Percentiles rank a stretch among this genome's conserved stretches.
Evolutionary conservation across 2,888 invertebrate species (phyloP).

Genomic region (Melitaea athalia): DNA sequence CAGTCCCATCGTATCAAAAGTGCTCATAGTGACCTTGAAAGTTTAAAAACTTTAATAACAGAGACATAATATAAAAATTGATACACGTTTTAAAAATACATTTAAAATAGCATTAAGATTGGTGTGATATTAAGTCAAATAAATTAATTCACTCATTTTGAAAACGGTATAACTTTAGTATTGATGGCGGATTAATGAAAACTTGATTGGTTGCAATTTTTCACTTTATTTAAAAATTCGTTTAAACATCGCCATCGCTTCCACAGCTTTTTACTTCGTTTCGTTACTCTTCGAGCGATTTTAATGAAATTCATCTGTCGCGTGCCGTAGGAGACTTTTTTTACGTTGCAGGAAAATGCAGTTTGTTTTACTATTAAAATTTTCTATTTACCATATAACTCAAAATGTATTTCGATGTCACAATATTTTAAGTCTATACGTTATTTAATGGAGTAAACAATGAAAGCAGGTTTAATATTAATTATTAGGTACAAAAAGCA

Average conservation of each 20-base stretch:
- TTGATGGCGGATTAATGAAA: slow-evolving; percentile 12
- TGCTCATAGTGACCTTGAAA: too few species aligned
- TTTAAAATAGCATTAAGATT: too few species aligned
- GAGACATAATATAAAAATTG: too few species aligned
- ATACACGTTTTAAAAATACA: too few species aligned
- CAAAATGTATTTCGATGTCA: background rate
- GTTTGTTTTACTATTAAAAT: background rate
- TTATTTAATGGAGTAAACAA: too few species aligned
- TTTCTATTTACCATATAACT: background rate
- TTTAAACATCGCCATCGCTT: slow-evolving; percentile 24
- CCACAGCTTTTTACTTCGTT: slow-evolving; percentile 20
- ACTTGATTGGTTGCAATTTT: slow-evolving; percentile 21
- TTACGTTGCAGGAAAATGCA: background rate
- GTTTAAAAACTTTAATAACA: too few species aligned
- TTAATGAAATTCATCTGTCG: slow-evolving; percentile 36
- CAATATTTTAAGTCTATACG: too few species aligned
- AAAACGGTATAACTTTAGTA: slow-evolving; percentile 6
- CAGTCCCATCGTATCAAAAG: too few species aligned
- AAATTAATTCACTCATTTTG: slow-evolving; percentile 2
- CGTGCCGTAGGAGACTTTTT: slow-evolving; percentile 12
- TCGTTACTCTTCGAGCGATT: slow-evolving; percentile 28
- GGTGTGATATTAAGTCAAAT: background rate
- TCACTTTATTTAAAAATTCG: slow-evolving; percentile 35
- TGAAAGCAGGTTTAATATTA: too few species aligned
- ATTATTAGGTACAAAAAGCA: too few species aligned